Conservation (phyloP, 2,888 invertebrate species). For the Andrena praecox region DNA sequence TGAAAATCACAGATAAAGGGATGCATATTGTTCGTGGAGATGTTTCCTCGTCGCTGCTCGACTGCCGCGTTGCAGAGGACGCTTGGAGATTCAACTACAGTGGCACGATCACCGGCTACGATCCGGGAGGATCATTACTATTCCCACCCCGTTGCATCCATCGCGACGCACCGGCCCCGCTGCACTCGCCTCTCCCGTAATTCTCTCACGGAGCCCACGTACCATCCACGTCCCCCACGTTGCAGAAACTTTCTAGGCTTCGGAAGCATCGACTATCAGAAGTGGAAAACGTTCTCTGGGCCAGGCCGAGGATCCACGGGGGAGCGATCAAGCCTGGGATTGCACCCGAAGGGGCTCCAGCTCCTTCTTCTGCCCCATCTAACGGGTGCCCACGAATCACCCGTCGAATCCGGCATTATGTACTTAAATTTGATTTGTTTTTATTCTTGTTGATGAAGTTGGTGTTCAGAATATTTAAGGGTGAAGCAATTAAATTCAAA, state of each 20-base stretch:
- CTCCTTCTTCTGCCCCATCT: neutral
- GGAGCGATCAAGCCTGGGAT: constrained; percentile 66
- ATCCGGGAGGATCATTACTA: constrained; percentile 40
- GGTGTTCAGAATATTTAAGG: neutral
- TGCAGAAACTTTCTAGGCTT: constrained; percentile 37
- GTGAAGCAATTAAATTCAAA: neutral
- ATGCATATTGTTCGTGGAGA: no score
- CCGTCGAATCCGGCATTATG: neutral
- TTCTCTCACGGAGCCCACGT: constrained; percentile 44
- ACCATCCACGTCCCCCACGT: constrained; percentile 18
- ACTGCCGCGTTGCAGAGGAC: neutral
- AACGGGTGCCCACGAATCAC: constrained; percentile 44
- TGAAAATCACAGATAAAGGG: no score
- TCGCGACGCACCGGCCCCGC: constrained; percentile 23
- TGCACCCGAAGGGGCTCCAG: constrained; percentile 54
- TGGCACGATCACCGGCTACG: constrained; percentile 4
- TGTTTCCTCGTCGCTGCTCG: neutral
- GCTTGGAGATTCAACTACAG: neutral
- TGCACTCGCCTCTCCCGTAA: constrained; percentile 39
- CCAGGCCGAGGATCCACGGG: constrained; percentile 65
- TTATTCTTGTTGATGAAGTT: neutral
- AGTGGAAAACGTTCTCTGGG: constrained; percentile 39
- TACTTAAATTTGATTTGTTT: no score
- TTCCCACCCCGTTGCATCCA: constrained; percentile 36
- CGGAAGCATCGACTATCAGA: constrained; percentile 46